phyloP scores from a whole-genome alignment of 2,888 invertebrate genomes.

The Drosophila hawaiiensis region DNA sequence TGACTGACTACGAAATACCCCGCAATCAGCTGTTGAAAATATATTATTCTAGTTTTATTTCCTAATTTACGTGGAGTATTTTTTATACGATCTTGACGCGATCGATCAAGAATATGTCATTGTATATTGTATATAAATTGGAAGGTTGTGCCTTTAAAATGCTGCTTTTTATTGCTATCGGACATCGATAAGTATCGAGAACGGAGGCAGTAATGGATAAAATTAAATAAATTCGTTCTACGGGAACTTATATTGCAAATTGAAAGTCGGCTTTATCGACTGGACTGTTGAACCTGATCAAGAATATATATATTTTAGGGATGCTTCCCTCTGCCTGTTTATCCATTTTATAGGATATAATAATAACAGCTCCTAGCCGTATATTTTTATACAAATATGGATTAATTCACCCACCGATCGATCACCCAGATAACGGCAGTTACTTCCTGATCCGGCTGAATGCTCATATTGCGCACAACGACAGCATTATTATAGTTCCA shows the following conservation, averaged over 20 bases:
- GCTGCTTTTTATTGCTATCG: not conserved
- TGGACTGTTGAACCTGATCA: not conserved
- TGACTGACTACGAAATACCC: not conserved
- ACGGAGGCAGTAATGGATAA: no score
- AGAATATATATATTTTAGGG: not conserved
- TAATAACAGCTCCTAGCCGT: not conserved
- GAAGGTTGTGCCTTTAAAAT: not conserved
- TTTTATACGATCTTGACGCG: not conserved
- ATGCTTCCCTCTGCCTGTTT: not conserved
- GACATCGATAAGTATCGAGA: not conserved
- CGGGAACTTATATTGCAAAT: no score
- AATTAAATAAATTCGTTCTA: no score
- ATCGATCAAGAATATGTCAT: not conserved
- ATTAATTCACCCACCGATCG: constrained; percentile 85
- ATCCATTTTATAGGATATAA: not conserved
- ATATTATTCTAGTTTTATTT: not conserved
- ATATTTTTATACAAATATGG: not conserved
- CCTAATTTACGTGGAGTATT: not conserved
- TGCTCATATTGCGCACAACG: constrained; percentile 89
- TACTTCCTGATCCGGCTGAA: constrained; percentile 88
- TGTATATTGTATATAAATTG: no score
- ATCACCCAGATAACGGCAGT: constrained; percentile 87
- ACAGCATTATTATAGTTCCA: constrained; percentile 95
- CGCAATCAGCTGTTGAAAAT: not conserved
- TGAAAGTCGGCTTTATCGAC: not conserved